A percentile compares a stretch with the other conserved stretches of the same genome.
Conservation (phyloP, 2,113 vertebrate genomes). For the Protobothrops mucrosquamatus region DNA sequence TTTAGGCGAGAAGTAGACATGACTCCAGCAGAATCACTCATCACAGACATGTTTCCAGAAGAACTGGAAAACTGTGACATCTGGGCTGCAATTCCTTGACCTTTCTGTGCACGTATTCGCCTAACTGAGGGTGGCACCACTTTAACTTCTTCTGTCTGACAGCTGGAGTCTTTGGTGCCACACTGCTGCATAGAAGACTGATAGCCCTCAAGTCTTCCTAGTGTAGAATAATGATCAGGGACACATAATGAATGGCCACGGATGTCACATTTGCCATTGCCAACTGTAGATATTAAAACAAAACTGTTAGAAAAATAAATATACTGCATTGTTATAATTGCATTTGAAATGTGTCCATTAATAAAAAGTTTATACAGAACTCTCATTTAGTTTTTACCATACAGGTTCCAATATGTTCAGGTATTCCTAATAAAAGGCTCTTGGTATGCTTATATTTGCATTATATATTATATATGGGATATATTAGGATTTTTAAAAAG, state of each 20-base stretch:
- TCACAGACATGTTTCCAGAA: constrained; percentile 87
- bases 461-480: constrained; percentile 16
- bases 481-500: constrained; percentile 26
- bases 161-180: constrained; percentile 86
- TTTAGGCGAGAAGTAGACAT: constrained; percentile 72
- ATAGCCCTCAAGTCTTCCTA: constrained; percentile 79
- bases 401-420: neutral
- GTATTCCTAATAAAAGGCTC: constrained; percentile 37
- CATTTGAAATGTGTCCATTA: constrained; percentile 3
- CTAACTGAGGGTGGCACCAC: constrained; percentile 91
- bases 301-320: constrained; percentile 50
- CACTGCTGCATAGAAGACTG: constrained; percentile 70
- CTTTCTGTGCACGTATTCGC: constrained; percentile 91
- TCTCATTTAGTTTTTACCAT: neutral
- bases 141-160: constrained; percentile 91
- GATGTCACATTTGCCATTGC: constrained; percentile 75
- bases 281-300: constrained; percentile 72
- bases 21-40: constrained; percentile 76
- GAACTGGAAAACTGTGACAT: constrained; percentile 88
- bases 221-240: constrained; percentile 84
- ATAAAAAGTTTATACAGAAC: neutral
- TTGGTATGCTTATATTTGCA: neutral
- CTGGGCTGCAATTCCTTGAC: constrained; percentile 93
- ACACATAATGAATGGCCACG: constrained; percentile 82
- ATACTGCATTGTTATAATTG: neutral